Percentiles rank a stretch among this genome's conserved stretches.
Conservation (phyloP, 2,113 vertebrate genomes). For the Antechinus stuartii region DNA sequence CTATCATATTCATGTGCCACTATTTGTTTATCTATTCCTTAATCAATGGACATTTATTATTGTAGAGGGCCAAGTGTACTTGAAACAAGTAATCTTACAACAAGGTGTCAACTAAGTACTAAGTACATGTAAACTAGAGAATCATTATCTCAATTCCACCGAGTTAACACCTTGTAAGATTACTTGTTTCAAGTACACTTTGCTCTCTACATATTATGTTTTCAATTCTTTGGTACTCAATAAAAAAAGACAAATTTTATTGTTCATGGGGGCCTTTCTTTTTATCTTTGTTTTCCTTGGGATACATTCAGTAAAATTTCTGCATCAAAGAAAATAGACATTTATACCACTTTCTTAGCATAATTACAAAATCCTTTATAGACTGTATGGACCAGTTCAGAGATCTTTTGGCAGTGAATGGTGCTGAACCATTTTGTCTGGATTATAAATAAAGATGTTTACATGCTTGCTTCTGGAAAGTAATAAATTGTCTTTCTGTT, state of each 20-base stretch:
- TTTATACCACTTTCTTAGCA: neutral
- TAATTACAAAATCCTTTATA: neutral
- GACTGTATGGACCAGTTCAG: neutral
- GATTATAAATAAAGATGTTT: neutral
- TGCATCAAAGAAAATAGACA: neutral
- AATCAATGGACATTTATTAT: neutral
- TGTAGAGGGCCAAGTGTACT: too few relatives aligned
- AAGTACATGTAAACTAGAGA: too few relatives aligned
- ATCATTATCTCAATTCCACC: too few relatives aligned
- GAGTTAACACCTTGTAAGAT: too few relatives aligned
- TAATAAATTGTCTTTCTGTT: neutral
- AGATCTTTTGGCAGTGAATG: neutral
- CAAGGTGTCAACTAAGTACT: too few relatives aligned
- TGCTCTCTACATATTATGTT: neutral
- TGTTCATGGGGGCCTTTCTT: neutral
- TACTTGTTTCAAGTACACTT: too few relatives aligned
- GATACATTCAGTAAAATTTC: neutral
- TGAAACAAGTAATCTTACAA: too few relatives aligned
- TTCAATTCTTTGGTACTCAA: neutral
- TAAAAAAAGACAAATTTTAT: neutral
- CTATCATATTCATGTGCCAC: neutral
- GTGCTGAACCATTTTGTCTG: neutral
- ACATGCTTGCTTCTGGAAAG: neutral
- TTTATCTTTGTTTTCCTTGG: neutral
- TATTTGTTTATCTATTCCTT: neutral